Conservation (phyloP, 2,888 invertebrate genomes). For the Conus canariensis region DNA sequence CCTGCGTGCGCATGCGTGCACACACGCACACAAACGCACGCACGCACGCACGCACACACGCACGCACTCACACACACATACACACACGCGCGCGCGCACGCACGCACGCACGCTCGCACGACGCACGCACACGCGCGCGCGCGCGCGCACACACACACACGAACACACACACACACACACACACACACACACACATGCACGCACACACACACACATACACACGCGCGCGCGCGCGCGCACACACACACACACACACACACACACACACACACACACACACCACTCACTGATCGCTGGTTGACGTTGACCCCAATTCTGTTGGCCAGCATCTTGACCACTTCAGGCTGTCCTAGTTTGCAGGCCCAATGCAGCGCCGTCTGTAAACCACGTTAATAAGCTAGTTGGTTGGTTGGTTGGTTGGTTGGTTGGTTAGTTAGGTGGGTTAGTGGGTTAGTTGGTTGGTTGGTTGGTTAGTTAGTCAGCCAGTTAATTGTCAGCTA, state of each 20-base stretch:
- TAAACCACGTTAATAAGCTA: too few species aligned
- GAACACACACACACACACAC: too few species aligned
- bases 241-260: slow-evolving; percentile 5
- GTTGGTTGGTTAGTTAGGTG: too few species aligned
- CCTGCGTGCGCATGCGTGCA: too few species aligned
- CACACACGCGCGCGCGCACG: background rate
- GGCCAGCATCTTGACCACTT: background rate
- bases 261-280: background rate
- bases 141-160: too few species aligned
- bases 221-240: background rate
- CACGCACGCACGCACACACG: background rate
- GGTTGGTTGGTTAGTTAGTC: too few species aligned
- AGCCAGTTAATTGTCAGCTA: too few species aligned
- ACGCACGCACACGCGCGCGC: too few species aligned
- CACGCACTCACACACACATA: background rate
- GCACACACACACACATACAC: background rate
- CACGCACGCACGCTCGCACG: too few species aligned
- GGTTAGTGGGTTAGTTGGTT: too few species aligned
- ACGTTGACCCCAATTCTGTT: slow-evolving; percentile 1
- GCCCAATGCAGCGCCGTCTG: background rate
- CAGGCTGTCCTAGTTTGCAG: background rate
- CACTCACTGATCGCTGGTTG: background rate
- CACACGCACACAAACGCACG: background rate
- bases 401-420: too few species aligned
- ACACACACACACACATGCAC: too few species aligned